Evolutionary conservation across 37 sponge, comb jelly and placozoan genomes (phyloP), one percentile per base, ranked within the genome.

Genomic region (Amphimedon queenslandica): DNA sequence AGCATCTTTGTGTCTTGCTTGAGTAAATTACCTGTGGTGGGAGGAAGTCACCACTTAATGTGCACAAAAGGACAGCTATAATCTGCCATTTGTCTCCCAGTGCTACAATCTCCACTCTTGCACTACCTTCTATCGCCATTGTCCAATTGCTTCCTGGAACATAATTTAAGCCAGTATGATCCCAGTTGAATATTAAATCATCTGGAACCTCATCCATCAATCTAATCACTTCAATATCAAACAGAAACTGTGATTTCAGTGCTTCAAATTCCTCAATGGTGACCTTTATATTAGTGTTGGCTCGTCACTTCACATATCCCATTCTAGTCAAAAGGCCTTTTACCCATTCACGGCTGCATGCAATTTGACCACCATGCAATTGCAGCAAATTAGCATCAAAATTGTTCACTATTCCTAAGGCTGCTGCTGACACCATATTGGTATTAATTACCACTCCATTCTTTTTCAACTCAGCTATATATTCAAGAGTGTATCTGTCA

Each of bases 51-150:
- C 81, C 87, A 43, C 61, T 42, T 16, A 73, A 31, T 27, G 86
- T 61, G 29, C 69, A 66, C 42, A 32, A 55, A 32, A 84, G 53
- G 23, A 84, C 73, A n/a, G 74, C 80, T 55, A 80, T 84, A 40
- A 84, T 79, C 60, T 78, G 86, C 74, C 86, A 78, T 32, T 84
- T 78, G 64, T 85, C 86, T 51, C 61, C 86, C n/a, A 67, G 51
- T 61, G 66, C 86, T 31, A 67, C 42, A 24, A 85, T 79, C 37
- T 72, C 81, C 31, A 85, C 74, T 55, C 75, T 42, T 47, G 60
- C 42, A 21, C 81, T 65, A n/a, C 76, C 86, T 55, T 72, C 63
- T 43, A 64, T 66, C 37, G 39, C 80, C 75, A 79, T 79, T 36
- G 86, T 84, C 85, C 80, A 77, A 16, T 58, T 70, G 18, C 64